Evolutionary conservation across 2,888 invertebrate genomes (phyloP).

Genomic region (Lasioglossum villosulum): DNA sequence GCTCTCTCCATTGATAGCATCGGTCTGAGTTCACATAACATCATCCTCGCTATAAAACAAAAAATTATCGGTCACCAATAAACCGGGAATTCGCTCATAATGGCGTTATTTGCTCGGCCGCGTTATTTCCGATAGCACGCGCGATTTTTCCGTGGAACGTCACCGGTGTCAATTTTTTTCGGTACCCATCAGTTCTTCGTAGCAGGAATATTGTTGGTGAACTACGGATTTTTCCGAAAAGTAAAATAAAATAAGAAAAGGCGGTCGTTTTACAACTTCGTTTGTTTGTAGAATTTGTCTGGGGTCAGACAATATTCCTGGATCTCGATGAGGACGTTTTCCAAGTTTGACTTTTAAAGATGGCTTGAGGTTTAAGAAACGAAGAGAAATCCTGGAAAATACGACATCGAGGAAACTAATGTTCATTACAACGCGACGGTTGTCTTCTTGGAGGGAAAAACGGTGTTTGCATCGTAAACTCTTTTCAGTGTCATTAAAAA

Average conservation of each 20-base stretch:
- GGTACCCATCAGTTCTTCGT: not conserved
- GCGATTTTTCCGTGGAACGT: not conserved
- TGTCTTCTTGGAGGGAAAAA: not conserved
- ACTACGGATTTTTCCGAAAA: not conserved
- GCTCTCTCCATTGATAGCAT: not conserved
- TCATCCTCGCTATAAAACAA: not conserved
- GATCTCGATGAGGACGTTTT: not conserved
- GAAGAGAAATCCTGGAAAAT: not conserved
- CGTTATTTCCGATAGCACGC: not conserved
- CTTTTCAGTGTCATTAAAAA: not conserved
- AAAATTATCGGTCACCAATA: not conserved
- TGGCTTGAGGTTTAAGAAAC: not conserved
- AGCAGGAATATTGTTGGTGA: not conserved
- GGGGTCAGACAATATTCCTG: not conserved
- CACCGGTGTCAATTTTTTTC: not conserved
- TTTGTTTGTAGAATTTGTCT: not conserved
- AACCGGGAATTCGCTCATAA: not conserved
- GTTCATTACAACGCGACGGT: not conserved
- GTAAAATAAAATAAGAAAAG: not conserved
- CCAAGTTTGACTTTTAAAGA: not conserved
- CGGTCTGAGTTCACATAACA: not conserved
- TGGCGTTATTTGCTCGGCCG: not conserved
- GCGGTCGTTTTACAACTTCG: not conserved
- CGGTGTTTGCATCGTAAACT: not conserved
- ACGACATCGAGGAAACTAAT: not conserved